Evolutionary conservation across 2,888 invertebrate genomes (phyloP), one percentile per base, ranked within the genome.

Genomic region (Rhagonycha fulva): DNA sequence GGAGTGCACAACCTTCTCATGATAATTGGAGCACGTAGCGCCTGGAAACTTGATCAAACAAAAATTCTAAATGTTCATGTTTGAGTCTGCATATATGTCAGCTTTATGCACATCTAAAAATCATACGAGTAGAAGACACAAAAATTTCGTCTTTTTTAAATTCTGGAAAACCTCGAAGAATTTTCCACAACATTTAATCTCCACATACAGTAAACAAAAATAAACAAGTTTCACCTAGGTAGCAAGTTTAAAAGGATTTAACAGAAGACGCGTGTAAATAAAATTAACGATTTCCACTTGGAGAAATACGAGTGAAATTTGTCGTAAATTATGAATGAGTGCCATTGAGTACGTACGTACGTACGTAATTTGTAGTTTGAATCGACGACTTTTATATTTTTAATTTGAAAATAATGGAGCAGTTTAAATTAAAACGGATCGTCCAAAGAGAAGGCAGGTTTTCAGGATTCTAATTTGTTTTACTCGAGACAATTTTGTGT

Each of bases 391-490:
- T 66, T 23, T 66, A n/a, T 19, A 19, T 63, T 26, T 47, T 32
- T 32, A 5, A 47, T 47, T n/a, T 47, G 47, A n/a, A n/a, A 47
- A 47, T n/a, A n/a, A 47, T n/a, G 47, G 12, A 9, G 47, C 2
- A n/a, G 47, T n/a, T 47, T 0, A 5, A 47, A 47, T 47, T 47
- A n/a, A 47, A 47, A 32, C 47, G n/a, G n/a, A n/a, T 47, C n/a
- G 47, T 7, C 7, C 47, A 7, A n/a, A n/a, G 47, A 7, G n/a
- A n/a, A 7, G 47, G 26, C 63, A 66, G 23, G 24, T 24, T 66
- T 66, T 24, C 63, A 66, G n/a, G n/a, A 66, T 66, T 66, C 63
- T 66, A 24, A 66, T 66, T 66, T 66, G 63, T 66, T 66, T 66
- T 66, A 24, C 11, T 66, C n/a, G n/a, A 47, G n/a, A 47, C 47